These are phyloP conservation scores for Stichodactyla mertensii DNA, from an alignment of 64 coral and sea anemone species.

Conservation along the genomic window DNA sequence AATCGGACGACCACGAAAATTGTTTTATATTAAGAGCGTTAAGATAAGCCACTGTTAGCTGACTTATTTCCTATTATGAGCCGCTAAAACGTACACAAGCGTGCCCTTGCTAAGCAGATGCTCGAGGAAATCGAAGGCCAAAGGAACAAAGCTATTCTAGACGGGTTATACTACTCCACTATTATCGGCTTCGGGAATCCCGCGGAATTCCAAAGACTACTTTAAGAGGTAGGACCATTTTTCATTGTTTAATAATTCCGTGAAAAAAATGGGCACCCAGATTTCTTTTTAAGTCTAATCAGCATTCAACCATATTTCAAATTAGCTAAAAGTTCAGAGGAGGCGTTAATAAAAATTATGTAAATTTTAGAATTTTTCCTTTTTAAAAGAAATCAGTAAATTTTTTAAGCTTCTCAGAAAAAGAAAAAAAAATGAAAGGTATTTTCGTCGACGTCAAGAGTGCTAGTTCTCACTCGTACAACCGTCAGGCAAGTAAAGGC, in stretches of 20 bases:
- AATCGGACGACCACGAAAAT: conserved; percentile 1
- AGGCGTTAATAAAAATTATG: not conserved
- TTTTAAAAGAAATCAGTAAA: not conserved
- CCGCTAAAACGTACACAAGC: conserved; percentile 4
- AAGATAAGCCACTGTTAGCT: not conserved
- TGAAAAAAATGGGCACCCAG: too few species aligned
- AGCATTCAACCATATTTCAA: not conserved
- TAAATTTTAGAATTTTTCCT: not conserved
- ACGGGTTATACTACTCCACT: too few species aligned
- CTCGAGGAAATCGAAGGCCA: too few species aligned
- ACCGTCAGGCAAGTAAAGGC: too few species aligned
- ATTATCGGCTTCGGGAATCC: too few species aligned
- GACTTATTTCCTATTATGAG: not conserved
- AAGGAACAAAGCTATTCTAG: too few species aligned
- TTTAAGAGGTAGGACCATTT: not conserved
- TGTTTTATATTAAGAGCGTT: not conserved
- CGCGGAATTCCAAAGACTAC: too few species aligned
- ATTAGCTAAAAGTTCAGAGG: not conserved
- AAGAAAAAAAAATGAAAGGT: not conserved
- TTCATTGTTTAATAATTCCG: not conserved
- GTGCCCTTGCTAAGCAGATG: not conserved
- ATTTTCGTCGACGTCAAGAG: too few species aligned
- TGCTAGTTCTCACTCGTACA: too few species aligned
- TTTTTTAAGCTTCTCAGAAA: not conserved
- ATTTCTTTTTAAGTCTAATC: too few species aligned